Evolutionary conservation across 1,140 invertebrate species (phyloP), one percentile per base, ranked within the genome.

Genomic region (Drosophila willistoni): DNA sequence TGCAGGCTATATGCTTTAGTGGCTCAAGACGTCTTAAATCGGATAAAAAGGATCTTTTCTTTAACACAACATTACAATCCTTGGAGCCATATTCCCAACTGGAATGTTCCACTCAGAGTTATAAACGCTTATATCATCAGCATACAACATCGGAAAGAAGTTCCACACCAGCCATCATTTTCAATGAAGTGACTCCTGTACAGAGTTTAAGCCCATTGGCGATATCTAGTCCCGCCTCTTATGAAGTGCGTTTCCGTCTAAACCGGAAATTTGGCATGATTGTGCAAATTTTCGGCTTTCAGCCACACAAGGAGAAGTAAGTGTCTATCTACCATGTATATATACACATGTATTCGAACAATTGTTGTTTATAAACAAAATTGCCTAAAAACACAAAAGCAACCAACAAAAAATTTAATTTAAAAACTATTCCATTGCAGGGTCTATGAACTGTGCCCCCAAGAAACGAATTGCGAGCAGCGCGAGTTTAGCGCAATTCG

Each of bases 1-100:
- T 96, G 2, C 95, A 96, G 89, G 95, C 95, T 6, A 93, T 95
- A 25, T 94, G 94, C 25, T 93, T 95, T 65, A 95, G 93, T 77
- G 95, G 95, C 2, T 92, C 93, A 14, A 93, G 94, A n/a, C 94
- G 94, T 67, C 89, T 96, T 13, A 94, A 94, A 54, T 95, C 95
- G 41, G 94, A 95, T 55, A 95, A 95, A 77, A 94, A 94, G 0
- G 94, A 94, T 12, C 93, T 95, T 62, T 93, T 96, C 33, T 94
- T 95, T 68, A 95, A 96, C 81, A 95, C 95, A 9, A 95, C 94
- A 25, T 57, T 89, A 22, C 67, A 75, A 42, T 59, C 77, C 0
- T 34, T 73, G 7, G 81, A 81, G 14, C 55, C 81, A 0, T 71
- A 68, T 34, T 56, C 59, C 0, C 66, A 79, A 34, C 73, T 89